A percentile compares a stretch with the other conserved stretches of the same genome.
Conservation (phyloP, 2,797 vertebrate species). For the Silurus lanzhouensis region DNA sequence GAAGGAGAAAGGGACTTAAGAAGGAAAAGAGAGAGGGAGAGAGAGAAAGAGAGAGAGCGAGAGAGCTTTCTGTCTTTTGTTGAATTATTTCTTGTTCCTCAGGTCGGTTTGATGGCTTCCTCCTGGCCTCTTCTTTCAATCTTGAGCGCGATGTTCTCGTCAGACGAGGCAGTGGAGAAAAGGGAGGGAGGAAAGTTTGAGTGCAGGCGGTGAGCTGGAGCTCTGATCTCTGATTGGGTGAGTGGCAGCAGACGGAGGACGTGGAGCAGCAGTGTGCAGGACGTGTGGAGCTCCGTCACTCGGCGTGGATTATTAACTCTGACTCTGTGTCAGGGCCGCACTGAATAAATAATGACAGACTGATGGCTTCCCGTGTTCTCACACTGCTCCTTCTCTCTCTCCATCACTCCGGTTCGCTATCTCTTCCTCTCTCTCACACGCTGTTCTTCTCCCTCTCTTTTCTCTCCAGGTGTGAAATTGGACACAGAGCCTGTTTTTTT, state of each 20-base stretch:
- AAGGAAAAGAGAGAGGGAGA: too few species aligned
- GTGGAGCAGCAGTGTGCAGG: slow-evolving; percentile 47
- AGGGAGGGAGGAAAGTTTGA: slow-evolving; percentile 42
- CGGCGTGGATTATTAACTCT: slow-evolving; percentile 57
- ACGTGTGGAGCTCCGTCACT: slow-evolving; percentile 53
- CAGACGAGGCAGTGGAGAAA: slow-evolving; percentile 43
- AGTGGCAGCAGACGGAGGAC: slow-evolving; percentile 44
- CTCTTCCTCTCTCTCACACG: slow-evolving; percentile 15
- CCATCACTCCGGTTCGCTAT: not conserved
- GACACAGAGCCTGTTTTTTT: slow-evolving; percentile 40
- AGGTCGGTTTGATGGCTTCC: slow-evolving; percentile 46
- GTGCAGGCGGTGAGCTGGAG: slow-evolving; percentile 35
- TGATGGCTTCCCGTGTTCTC: slow-evolving; percentile 60
- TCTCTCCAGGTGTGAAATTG: slow-evolving; percentile 33
- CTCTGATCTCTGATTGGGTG: slow-evolving; percentile 40
- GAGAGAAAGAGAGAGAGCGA: not conserved
- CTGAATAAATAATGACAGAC: slow-evolving; percentile 63
- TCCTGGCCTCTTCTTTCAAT: slow-evolving; percentile 45
- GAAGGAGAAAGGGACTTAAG: not conserved
- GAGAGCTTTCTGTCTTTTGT: slow-evolving; percentile 49
- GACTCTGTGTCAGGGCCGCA: slow-evolving; percentile 55
- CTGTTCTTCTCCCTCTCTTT: slow-evolving; percentile 14
- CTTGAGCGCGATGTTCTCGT: slow-evolving; percentile 42
- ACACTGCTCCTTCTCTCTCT: slow-evolving; percentile 23
- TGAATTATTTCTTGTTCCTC: slow-evolving; percentile 57